Evolutionary conservation across 2,797 vertebrate species (phyloP).

Genomic region (Intellagama lesueurii): DNA sequence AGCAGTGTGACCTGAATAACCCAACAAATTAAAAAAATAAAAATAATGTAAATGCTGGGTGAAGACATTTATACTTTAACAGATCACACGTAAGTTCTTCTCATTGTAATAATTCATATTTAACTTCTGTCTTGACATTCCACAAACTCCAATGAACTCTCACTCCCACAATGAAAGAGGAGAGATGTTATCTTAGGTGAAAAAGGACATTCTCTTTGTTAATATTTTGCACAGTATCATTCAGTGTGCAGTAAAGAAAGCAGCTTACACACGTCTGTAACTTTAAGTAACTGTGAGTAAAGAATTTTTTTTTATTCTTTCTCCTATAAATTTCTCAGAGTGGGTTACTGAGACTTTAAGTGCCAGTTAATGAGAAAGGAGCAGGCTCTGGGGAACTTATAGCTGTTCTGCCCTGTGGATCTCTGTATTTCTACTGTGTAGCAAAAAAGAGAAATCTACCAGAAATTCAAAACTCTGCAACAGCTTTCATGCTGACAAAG

Average conservation of each 20-base stretch:
- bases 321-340: too few species aligned
- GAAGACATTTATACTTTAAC: not conserved
- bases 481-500: not conserved
- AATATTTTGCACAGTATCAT: not conserved
- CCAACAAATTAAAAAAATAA: slow-evolving; percentile 33
- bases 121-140: not conserved
- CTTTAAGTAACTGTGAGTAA: too few species aligned
- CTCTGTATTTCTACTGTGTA: too few species aligned
- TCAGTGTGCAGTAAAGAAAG: not conserved
- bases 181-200: slow-evolving; percentile 21
- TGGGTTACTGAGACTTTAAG: too few species aligned
- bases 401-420: too few species aligned
- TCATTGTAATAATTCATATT: slow-evolving; percentile 15
- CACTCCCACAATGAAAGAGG: not conserved
- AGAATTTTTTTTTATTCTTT: too few species aligned
- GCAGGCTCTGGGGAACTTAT: too few species aligned
- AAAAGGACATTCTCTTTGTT: not conserved
- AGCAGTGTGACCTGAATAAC: not conserved
- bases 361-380: too few species aligned
- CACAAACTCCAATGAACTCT: slow-evolving; percentile 19
- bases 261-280: too few species aligned
- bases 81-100: not conserved
- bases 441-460: too few species aligned
- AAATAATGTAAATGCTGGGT: slow-evolving; percentile 5
- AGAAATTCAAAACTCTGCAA: too few species aligned